Evolutionary conservation across 1,140 invertebrate species (phyloP).

Genomic region (Ips typographus): DNA sequence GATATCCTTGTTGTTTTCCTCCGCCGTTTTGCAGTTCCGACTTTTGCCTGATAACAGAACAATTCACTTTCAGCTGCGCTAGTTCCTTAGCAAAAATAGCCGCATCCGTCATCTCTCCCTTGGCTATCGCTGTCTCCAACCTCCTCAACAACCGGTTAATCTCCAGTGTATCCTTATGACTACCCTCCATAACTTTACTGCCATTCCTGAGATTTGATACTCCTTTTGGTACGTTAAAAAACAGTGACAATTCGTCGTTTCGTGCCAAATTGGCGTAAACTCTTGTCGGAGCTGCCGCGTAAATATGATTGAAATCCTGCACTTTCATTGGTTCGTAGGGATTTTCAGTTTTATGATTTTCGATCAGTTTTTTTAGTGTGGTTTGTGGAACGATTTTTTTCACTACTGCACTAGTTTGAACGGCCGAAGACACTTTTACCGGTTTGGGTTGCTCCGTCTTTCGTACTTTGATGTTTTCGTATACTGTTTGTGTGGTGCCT

Average conservation of each 20-base stretch:
- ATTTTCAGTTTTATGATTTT: conserved; percentile 36
- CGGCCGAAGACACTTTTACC: conserved; percentile 45
- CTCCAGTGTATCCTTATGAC: conserved; percentile 56
- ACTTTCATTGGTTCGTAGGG: conserved; percentile 48
- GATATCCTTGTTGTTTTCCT: conserved; percentile 36
- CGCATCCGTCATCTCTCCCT: conserved; percentile 67
- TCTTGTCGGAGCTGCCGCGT: conserved; percentile 37
- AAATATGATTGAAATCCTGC: conserved; percentile 51
- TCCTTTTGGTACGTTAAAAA: conserved; percentile 52
- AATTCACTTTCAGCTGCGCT: conserved; percentile 66
- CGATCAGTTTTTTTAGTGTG: conserved; percentile 36
- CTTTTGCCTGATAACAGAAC: conserved; percentile 62
- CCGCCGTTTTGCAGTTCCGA: background rate
- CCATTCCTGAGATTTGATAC: conserved; percentile 2
- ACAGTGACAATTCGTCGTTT: conserved; percentile 45
- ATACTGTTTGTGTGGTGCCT: conserved; percentile 44
- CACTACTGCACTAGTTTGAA: conserved; percentile 44
- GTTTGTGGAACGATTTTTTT: conserved; percentile 35
- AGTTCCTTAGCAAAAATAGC: conserved; percentile 69
- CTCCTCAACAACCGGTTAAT: conserved; percentile 64
- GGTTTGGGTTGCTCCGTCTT: conserved; percentile 44
- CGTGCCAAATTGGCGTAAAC: conserved; percentile 48
- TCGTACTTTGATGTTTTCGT: conserved; percentile 50
- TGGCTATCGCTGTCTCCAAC: conserved; percentile 68
- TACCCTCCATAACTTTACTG: conserved; percentile 6